Evolutionary conservation across 2,888 invertebrate genomes (phyloP).

Genomic region (Heliconius cydno): DNA sequence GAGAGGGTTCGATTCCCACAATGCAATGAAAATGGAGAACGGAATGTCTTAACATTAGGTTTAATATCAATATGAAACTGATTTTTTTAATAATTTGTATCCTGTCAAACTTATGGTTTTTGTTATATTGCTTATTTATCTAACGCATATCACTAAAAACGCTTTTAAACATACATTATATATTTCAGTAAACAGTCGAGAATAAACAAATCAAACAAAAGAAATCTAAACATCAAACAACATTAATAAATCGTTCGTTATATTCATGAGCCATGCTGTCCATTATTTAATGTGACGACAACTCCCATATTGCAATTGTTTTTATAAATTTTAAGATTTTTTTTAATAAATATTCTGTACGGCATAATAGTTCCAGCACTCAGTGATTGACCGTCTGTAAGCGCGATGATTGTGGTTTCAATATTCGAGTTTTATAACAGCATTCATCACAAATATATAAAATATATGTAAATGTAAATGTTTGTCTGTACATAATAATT

Average conservation of each 20-base stretch:
- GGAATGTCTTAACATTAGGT: too few relatives aligned
- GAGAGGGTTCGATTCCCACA: too few relatives aligned
- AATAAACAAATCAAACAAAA: not conserved
- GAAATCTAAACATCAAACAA: not conserved
- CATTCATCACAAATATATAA: not conserved
- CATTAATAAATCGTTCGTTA: not conserved
- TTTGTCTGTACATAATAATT: not conserved
- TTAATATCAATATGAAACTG: too few relatives aligned
- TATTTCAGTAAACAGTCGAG: not conserved
- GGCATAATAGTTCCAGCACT: too few relatives aligned
- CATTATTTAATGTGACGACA: slow-evolving; percentile 10
- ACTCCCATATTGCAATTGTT: not conserved
- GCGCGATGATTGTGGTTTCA: too few relatives aligned
- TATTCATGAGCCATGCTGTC: slow-evolving; percentile 1
- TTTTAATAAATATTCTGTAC: not conserved
- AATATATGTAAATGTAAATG: not conserved
- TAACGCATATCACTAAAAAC: not conserved
- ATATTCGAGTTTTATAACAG: too few relatives aligned
- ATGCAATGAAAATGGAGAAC: too few relatives aligned
- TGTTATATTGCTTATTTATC: not conserved
- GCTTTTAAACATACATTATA: not conserved
- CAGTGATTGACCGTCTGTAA: too few relatives aligned
- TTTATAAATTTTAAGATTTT: not conserved
- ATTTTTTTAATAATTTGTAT: too few relatives aligned
- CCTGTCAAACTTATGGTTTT: not conserved